Conservation (phyloP, 1,140 invertebrate genomes). For the Drosophila prosaltans region DNA sequence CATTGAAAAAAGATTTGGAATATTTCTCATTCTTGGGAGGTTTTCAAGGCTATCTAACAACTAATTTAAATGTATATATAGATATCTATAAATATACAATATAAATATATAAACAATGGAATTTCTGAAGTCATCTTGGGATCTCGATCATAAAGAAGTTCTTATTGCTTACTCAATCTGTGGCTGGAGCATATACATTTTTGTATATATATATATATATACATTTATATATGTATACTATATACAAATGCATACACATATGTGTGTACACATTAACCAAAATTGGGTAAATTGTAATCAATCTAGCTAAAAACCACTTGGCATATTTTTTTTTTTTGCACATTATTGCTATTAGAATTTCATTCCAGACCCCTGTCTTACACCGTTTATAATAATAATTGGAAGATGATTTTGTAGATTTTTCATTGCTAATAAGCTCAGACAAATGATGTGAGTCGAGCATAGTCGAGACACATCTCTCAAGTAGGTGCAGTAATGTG, state of each 20-base stretch:
- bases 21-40: slow-evolving; percentile 6
- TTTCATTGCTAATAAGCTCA: not conserved
- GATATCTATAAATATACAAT: not conserved
- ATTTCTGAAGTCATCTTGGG: slow-evolving; percentile 23
- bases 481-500: no score
- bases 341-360: slow-evolving; percentile 1
- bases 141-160: slow-evolving; percentile 25
- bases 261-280: not conserved
- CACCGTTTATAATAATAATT: not conserved
- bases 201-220: slow-evolving; percentile 21
- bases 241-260: slow-evolving; percentile 14
- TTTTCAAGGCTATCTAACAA: slow-evolving; percentile 16
- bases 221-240: not conserved
- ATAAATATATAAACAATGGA: slow-evolving; percentile 29
- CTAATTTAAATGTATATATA: not conserved
- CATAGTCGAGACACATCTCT: no score
- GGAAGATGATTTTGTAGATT: not conserved
- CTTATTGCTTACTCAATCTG: slow-evolving; percentile 39
- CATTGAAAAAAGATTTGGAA: not conserved
- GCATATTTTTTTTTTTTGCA: not conserved
- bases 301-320: slow-evolving; percentile 2
- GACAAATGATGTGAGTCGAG: no score
- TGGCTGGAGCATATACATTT: slow-evolving; percentile 33
- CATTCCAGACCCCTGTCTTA: not conserved
- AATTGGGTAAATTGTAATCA: not conserved